phyloP scores from a whole-genome alignment of 2,888 invertebrate genomes.

The Trissolcus brochymenae region DNA sequence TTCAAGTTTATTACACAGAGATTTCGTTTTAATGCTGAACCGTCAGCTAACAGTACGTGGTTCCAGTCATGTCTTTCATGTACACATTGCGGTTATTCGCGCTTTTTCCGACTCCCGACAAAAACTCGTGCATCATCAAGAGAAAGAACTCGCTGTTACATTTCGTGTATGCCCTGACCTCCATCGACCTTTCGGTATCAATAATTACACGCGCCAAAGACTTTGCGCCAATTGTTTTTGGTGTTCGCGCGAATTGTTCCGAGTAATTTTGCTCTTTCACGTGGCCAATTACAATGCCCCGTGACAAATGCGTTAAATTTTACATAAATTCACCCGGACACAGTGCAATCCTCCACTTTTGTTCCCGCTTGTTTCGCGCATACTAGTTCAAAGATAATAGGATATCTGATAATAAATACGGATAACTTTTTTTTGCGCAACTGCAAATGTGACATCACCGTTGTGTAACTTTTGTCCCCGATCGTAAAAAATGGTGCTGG shows the following conservation, averaged over 20 bases:
- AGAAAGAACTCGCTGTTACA: slow-evolving; percentile 7
- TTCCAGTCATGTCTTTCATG: slow-evolving; percentile 12
- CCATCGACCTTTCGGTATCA: slow-evolving; percentile 5
- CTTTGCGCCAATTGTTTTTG: background rate
- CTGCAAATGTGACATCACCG: no score
- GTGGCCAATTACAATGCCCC: background rate
- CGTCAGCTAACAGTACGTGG: slow-evolving; percentile 18
- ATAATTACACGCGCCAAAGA: slow-evolving; percentile 16
- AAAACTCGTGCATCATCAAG: slow-evolving; percentile 8
- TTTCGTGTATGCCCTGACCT: background rate
- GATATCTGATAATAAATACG: no score
- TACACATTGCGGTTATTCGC: slow-evolving; percentile 13
- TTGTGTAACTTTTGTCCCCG: no score
- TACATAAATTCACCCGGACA: no score
- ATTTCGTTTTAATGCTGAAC: slow-evolving; percentile 19
- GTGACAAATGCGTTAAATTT: no score
- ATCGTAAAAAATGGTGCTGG: no score
- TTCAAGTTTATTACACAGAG: slow-evolving; percentile 24
- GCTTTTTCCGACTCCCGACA: slow-evolving; percentile 2
- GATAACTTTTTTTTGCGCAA: no score
- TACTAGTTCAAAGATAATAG: no score
- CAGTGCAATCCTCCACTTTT: background rate
- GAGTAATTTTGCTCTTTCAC: background rate
- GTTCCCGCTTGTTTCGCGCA: background rate
- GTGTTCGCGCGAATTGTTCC: background rate